Evolutionary conservation across 2,797 vertebrate species (phyloP).

Genomic region (Cygnus olor): DNA sequence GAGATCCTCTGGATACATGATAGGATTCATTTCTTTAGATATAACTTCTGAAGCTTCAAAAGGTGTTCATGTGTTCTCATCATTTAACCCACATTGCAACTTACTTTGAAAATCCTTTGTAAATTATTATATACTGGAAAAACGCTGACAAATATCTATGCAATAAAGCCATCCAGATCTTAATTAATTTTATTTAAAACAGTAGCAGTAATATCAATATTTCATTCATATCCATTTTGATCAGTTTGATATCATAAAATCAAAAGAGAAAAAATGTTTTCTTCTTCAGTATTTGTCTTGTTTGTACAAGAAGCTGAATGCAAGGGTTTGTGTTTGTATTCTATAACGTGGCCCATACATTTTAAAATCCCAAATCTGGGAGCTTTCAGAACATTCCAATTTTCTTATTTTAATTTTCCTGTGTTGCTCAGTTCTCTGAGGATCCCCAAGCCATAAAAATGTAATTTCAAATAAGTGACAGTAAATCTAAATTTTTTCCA

Average conservation of each 20-base stretch:
- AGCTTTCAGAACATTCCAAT: neutral
- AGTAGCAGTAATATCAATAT: conserved; percentile 3
- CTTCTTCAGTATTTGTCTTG: neutral
- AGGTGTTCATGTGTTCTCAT: neutral
- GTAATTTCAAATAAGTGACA: neutral
- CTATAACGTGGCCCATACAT: neutral
- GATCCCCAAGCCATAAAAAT: neutral
- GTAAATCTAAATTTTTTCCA: conserved; percentile 2
- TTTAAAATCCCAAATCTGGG: neutral
- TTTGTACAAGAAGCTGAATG: neutral
- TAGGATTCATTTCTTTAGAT: neutral
- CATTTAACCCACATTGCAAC: neutral
- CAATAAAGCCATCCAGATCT: neutral
- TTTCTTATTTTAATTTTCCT: neutral
- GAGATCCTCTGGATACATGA: neutral
- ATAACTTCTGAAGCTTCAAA: neutral
- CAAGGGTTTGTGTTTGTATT: neutral
- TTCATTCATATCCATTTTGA: conserved; percentile 44
- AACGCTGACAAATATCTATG: neutral
- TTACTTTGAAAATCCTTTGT: neutral
- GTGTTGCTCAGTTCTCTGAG: neutral
- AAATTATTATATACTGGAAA: neutral
- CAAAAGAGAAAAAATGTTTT: neutral
- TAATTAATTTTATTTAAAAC: conserved; percentile 61
- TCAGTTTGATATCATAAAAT: neutral